Evolutionary conservation across 2,888 invertebrate genomes (phyloP).

Genomic region (Apodemia duryi): DNA sequence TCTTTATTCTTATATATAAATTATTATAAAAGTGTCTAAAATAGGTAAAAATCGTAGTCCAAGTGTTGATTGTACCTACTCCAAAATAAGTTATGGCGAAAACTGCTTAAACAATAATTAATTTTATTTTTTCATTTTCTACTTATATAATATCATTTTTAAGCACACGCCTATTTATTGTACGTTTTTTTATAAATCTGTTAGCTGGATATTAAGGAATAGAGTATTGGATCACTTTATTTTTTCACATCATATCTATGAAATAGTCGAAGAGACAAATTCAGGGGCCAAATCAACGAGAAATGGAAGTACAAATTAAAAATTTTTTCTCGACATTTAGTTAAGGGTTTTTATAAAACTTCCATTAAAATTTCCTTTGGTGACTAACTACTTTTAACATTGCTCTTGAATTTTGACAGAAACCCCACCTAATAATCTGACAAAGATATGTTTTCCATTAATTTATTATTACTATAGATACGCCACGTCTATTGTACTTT

Average conservation of each 20-base stretch:
- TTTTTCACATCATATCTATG: conserved; percentile 28
- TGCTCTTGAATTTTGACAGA: conserved; percentile 10
- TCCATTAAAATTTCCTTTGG: conserved; percentile 19
- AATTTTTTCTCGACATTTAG: conserved; percentile 62
- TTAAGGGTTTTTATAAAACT: conserved; percentile 43
- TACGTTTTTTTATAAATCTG: background rate
- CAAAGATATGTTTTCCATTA: background rate
- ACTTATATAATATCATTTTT: background rate
- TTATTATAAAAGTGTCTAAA: conserved; percentile 35
- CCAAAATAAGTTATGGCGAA: background rate
- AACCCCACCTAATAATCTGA: background rate
- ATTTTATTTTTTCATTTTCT: background rate
- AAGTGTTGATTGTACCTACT: background rate
- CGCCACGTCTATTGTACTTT: background rate
- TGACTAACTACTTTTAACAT: background rate
- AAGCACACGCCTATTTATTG: background rate
- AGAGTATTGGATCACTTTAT: conserved; percentile 20
- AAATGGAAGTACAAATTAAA: conserved; percentile 69
- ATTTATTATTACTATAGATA: background rate
- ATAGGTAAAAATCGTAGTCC: background rate
- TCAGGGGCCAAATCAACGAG: conserved; percentile 72
- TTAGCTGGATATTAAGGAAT: background rate
- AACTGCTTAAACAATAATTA: background rate
- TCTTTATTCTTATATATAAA: conserved; percentile 4
- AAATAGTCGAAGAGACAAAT: conserved; percentile 52